Conservation (phyloP, 2,888 invertebrate species). For the Petrolisthes manimaculis region DNA sequence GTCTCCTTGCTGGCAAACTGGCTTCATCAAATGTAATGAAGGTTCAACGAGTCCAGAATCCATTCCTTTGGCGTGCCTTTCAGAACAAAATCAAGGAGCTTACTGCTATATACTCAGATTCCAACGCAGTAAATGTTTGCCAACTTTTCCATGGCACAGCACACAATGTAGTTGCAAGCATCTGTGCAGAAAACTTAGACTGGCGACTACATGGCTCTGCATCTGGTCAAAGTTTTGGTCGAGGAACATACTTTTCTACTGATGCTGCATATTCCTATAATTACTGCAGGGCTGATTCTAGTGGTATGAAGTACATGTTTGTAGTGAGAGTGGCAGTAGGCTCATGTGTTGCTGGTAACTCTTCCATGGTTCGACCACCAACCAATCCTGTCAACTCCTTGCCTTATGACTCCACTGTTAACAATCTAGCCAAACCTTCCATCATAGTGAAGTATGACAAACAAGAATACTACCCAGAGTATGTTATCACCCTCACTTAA, state of each 20-base stretch:
- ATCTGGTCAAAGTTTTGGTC: constrained; percentile 67
- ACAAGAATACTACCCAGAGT: constrained; percentile 58
- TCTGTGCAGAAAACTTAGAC: constrained; percentile 68
- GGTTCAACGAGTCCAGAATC: constrained; percentile 53
- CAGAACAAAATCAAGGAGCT: constrained; percentile 59
- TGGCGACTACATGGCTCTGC: constrained; percentile 67
- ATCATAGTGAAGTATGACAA: constrained; percentile 57
- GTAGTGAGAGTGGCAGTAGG: constrained; percentile 52
- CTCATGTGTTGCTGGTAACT: constrained; percentile 11
- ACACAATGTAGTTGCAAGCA: constrained; percentile 66
- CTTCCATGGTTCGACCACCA: constrained; percentile 43
- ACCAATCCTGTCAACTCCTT: constrained; percentile 31
- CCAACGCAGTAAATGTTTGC: constrained; percentile 53
- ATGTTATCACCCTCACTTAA: constrained; percentile 37
- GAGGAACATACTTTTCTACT: constrained; percentile 68
- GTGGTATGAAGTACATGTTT: constrained; percentile 38
- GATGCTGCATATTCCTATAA: constrained; percentile 27
- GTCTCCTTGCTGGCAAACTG: constrained; percentile 1
- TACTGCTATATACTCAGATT: constrained; percentile 33
- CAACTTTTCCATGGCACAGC: constrained; percentile 68
- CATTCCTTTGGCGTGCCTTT: constrained; percentile 53
- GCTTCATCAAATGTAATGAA: constrained; percentile 11
- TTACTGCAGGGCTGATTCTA: constrained; percentile 22
- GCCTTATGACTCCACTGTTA: constrained; percentile 51
- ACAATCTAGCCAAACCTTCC: constrained; percentile 17